These are phyloP conservation scores for Pomatostomus ruficeps DNA, from an alignment of 2,113 vertebrate genomes.

Conservation along the genomic window DNA sequence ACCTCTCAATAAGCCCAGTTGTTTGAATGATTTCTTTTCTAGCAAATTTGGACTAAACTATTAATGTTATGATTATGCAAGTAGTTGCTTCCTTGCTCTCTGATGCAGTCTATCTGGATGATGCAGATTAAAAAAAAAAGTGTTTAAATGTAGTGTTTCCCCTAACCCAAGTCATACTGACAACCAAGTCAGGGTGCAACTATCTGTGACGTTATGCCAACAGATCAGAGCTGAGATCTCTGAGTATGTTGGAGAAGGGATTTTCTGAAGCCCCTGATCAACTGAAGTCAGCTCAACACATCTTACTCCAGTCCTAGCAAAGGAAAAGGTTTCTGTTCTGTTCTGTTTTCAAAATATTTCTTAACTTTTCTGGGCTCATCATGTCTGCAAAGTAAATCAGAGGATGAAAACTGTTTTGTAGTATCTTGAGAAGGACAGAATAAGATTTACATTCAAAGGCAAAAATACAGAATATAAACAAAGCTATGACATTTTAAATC, in stretches of 20 bases:
- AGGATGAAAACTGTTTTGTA: not conserved
- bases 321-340: not conserved
- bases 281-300: not conserved
- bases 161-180: not conserved
- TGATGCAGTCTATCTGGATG: not conserved
- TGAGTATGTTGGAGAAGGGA: not conserved
- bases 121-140: not conserved
- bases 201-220: fast-evolving
- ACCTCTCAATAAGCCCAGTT: not conserved
- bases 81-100: not conserved
- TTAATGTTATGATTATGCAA: not conserved
- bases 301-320: not conserved
- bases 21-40: not conserved
- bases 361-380: not conserved
- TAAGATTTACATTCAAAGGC: not conserved
- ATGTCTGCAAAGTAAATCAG: not conserved
- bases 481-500: not conserved
- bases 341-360: not conserved
- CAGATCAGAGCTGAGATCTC: not conserved
- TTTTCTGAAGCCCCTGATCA: not conserved
- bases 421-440: not conserved
- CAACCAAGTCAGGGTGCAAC: not conserved
- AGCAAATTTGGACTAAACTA: not conserved
- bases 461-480: not conserved
- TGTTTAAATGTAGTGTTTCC: not conserved